Conservation (phyloP, 2,113 vertebrate genomes). For the Prochilodus magdalenae region DNA sequence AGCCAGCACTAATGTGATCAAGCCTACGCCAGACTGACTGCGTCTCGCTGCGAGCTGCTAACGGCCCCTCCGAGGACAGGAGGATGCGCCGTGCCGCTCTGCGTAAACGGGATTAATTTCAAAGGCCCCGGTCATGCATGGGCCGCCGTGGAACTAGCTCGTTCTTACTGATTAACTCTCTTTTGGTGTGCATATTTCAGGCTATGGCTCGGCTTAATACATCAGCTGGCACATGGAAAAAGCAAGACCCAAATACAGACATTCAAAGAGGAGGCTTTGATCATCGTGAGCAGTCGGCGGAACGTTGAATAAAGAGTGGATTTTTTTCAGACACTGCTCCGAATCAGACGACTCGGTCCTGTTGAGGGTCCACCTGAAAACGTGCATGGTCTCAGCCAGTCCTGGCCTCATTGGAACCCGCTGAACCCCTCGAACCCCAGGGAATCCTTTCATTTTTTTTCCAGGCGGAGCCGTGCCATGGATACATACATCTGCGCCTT, state of each 20-base stretch:
- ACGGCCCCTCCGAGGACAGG: conserved; percentile 27
- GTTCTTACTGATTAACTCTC: conserved; percentile 13
- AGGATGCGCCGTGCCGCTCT: conserved; percentile 22
- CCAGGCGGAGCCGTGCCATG: conserved; percentile 13
- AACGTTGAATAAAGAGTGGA: neutral
- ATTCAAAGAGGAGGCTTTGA: neutral
- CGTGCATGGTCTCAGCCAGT: neutral
- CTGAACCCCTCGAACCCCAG: neutral
- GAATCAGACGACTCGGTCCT: neutral
- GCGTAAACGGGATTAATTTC: conserved; percentile 46
- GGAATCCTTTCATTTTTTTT: conserved; percentile 34
- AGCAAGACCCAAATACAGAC: neutral
- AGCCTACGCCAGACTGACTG: conserved; percentile 16
- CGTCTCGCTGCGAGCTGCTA: conserved; percentile 15
- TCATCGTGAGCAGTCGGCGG: conserved; percentile 1
- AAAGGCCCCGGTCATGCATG: conserved; percentile 26
- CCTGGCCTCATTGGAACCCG: neutral
- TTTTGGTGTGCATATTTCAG: conserved; percentile 3
- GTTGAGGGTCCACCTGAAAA: conserved; percentile 7
- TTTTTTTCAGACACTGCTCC: neutral
- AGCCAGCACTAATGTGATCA: conserved; percentile 45
- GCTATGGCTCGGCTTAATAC: neutral
- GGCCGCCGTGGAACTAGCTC: neutral
- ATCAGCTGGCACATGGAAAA: conserved; percentile 5
- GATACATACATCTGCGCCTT: conserved; percentile 44